Percentiles rank a stretch among this genome's conserved stretches.
Evolutionary conservation across 2,113 vertebrate genomes (phyloP).

Genomic region (Zosterops pallidus): DNA sequence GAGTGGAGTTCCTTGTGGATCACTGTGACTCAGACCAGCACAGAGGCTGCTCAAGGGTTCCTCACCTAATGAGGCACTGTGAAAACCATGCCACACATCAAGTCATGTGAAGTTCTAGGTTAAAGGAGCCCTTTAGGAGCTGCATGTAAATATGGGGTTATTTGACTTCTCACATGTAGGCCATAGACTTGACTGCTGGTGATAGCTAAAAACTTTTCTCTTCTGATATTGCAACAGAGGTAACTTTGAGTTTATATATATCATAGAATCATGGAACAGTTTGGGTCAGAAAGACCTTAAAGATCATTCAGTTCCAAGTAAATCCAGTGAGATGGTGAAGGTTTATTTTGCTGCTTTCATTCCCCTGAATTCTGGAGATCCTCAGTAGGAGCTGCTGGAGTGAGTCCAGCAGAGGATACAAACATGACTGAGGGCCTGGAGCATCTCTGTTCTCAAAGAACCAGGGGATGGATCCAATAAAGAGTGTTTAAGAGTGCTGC

Average conservation of each 20-base stretch:
- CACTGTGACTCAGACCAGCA: not conserved
- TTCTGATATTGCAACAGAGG: not conserved
- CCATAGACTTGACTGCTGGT: not conserved
- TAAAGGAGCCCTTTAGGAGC: not conserved
- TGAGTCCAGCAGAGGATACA: not conserved
- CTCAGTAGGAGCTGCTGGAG: not conserved
- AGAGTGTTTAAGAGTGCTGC: not conserved
- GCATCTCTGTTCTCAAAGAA: not conserved
- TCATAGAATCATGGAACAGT: not conserved
- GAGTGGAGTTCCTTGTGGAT: not conserved
- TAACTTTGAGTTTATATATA: not conserved
- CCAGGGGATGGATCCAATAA: not conserved
- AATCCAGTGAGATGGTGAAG: not conserved
- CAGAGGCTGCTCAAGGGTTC: not conserved
- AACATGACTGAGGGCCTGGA: not conserved
- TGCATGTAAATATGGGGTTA: fast-evolving
- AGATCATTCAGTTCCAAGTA: not conserved
- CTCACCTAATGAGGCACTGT: not conserved
- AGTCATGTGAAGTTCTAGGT: not conserved
- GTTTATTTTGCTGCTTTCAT: not conserved
- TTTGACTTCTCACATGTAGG: not conserved
- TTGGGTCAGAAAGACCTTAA: not conserved
- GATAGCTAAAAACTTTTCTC: not conserved
- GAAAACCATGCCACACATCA: not conserved
- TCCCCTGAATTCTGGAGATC: not conserved